A percentile compares a stretch with the other conserved stretches of the same genome.
These are phyloP conservation scores for Hippocampus kuda DNA, from an alignment of 2,797 vertebrate genomes.

Conservation along the genomic window DNA sequence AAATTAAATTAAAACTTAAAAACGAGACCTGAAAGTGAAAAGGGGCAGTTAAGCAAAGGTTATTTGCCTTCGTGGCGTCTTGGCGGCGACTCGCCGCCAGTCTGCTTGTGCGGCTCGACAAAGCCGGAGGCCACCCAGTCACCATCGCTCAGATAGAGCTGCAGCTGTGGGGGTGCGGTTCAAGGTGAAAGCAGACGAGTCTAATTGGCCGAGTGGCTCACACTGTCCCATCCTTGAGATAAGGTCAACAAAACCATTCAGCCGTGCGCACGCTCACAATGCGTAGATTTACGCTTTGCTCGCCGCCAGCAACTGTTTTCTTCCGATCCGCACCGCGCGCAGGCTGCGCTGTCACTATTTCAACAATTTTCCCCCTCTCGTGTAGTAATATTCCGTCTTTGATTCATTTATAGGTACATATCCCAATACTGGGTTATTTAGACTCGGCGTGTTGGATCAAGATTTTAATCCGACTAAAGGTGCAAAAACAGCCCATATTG, in stretches of 20 bases:
- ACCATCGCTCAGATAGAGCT: conserved; percentile 46
- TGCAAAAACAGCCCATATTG: no score
- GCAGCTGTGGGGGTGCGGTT: conserved; percentile 65
- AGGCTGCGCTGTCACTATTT: background rate
- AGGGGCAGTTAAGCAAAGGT: conserved; percentile 6
- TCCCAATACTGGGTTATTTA: background rate
- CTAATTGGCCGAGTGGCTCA: conserved; percentile 59
- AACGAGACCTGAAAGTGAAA: background rate
- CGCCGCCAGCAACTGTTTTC: conserved; percentile 4
- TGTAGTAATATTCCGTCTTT: background rate
- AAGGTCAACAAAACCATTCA: conserved; percentile 49
- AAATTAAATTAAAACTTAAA: background rate
- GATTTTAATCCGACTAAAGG: no score
- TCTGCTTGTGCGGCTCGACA: conserved; percentile 23
- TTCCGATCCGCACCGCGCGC: no score
- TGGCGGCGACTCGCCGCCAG: background rate
- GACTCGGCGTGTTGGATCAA: no score
- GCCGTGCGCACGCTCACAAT: conserved; percentile 22
- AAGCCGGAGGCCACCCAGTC: conserved; percentile 45
- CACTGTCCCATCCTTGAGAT: conserved; percentile 67
- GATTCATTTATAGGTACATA: background rate
- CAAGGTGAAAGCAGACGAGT: conserved; percentile 57
- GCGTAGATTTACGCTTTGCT: conserved; percentile 31
- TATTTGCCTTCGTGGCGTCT: conserved; percentile 1
- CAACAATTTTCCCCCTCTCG: background rate